These are phyloP conservation scores for Nudaria mundana DNA, from an alignment of 2,888 invertebrate genomes.

Conservation along the genomic window DNA sequence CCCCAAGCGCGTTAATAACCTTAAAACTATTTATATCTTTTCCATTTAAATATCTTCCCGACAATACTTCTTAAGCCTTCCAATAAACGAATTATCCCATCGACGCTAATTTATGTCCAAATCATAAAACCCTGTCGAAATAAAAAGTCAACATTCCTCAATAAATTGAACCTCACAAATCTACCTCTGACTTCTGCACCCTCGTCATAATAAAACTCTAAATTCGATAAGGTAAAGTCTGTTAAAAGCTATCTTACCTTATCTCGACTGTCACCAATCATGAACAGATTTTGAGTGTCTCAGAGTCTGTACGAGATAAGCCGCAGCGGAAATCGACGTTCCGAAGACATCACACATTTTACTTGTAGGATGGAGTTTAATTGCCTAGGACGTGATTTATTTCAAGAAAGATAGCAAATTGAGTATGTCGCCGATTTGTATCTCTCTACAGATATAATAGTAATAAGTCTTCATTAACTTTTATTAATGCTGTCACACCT, in stretches of 20 bases:
- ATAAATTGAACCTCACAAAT: constrained; percentile 43
- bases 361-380: constrained; percentile 4
- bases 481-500: no score
- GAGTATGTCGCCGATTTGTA: background rate
- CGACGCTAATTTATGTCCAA: constrained; percentile 23
- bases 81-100: constrained; percentile 16
- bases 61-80: background rate
- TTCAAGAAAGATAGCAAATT: background rate
- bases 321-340: constrained; percentile 6
- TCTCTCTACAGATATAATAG: background rate
- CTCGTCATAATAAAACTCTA: constrained; percentile 60
- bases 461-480: background rate
- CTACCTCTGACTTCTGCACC: constrained; percentile 40
- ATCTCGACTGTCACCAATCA: constrained; percentile 21
- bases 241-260: constrained; percentile 31
- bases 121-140: constrained; percentile 20
- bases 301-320: constrained; percentile 11
- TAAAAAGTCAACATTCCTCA: constrained; percentile 22
- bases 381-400: background rate
- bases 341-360: background rate
- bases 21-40: background rate
- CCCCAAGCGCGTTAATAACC: background rate
- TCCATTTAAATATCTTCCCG: background rate
- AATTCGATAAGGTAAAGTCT: constrained; percentile 35
- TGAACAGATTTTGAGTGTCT: constrained; percentile 21